These are phyloP conservation scores for Sycophaga agraensis DNA, from an alignment of 1,140 invertebrate species.

Conservation along the genomic window DNA sequence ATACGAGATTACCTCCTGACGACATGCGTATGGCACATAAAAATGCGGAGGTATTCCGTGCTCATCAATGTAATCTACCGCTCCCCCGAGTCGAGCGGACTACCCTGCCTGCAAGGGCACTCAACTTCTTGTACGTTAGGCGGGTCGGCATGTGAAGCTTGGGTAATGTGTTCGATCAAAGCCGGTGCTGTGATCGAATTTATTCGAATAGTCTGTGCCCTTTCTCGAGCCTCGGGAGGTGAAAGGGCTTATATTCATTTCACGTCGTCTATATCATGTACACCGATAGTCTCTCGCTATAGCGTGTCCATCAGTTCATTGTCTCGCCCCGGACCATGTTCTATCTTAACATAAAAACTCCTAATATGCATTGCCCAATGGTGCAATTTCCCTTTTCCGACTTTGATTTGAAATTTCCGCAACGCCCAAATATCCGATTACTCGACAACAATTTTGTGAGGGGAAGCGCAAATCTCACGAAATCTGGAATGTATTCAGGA, in stretches of 20 bases:
- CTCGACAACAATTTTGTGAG: neutral
- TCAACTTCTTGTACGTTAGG: neutral
- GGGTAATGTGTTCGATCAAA: neutral
- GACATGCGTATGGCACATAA: neutral
- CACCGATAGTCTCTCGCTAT: neutral
- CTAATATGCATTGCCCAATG: constrained; percentile 42
- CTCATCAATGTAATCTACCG: neutral
- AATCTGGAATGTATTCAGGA: constrained; percentile 26
- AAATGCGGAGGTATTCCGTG: neutral
- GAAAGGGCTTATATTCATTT: too few species aligned
- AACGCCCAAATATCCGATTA: constrained; percentile 32
- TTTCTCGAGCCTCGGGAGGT: neutral
- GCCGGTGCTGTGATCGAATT: neutral
- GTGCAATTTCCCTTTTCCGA: constrained; percentile 32
- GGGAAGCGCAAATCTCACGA: neutral
- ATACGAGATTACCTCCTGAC: constrained; percentile 4
- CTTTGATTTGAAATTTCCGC: constrained; percentile 27
- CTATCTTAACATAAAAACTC: too few species aligned
- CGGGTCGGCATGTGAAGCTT: neutral
- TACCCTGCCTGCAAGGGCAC: neutral
- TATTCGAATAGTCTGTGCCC: neutral
- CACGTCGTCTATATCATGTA: neutral
- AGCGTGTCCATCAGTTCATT: constrained; percentile 38
- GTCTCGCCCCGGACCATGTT: too few species aligned
- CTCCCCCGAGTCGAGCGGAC: too few species aligned